These are phyloP conservation scores for Phrixothrix hirtus DNA, from an alignment of 2,888 invertebrate species.

Conservation along the genomic window DNA sequence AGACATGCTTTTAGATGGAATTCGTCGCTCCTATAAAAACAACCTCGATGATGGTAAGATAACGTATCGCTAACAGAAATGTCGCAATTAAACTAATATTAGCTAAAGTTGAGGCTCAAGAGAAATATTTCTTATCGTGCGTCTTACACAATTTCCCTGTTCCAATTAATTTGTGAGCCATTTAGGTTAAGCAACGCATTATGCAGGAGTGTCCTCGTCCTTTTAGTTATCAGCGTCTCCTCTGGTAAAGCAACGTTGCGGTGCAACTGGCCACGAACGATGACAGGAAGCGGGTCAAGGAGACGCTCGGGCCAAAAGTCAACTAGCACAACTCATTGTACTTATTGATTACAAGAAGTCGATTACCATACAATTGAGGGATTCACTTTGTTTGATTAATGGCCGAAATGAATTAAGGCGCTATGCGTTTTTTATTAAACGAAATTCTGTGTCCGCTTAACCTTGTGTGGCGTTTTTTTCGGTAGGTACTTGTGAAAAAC, in stretches of 20 bases:
- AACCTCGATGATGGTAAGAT: conserved; percentile 6
- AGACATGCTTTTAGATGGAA: neutral
- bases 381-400: too few species aligned
- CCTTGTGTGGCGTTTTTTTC: too few species aligned
- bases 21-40: neutral
- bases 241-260: conserved; percentile 17
- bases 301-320: conserved; percentile 46
- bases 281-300: conserved; percentile 45
- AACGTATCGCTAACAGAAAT: conserved; percentile 2
- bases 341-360: conserved; percentile 42
- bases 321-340: conserved; percentile 40
- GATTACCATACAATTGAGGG: conserved; percentile 40
- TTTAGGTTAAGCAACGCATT: conserved; percentile 15
- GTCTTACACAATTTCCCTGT: neutral
- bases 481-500: too few species aligned
- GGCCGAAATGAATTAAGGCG: too few species aligned
- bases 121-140: neutral
- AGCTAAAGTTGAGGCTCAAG: conserved; percentile 8
- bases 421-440: too few species aligned
- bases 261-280: conserved; percentile 16
- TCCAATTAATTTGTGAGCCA: too few species aligned
- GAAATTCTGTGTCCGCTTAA: too few species aligned
- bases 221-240: conserved; percentile 38
- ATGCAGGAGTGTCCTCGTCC: conserved; percentile 47
- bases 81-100: conserved; percentile 16